Conservation (phyloP, 2,113 vertebrate species). For the Scatophagus argus region DNA sequence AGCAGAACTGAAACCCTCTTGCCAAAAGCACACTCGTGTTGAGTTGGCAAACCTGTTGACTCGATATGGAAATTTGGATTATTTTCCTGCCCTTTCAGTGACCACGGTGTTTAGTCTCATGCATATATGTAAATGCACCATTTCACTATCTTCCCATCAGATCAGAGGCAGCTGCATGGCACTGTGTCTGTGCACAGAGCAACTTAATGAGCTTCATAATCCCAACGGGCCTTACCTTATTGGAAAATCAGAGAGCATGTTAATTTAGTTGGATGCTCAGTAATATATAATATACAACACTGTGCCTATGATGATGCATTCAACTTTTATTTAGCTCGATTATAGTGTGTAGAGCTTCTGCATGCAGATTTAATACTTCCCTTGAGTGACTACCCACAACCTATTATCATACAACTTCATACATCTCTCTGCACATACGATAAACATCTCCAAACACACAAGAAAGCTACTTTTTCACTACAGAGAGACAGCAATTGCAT, state of each 20-base stretch:
- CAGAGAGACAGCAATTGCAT: slow-evolving; percentile 10
- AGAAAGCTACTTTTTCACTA: slow-evolving; percentile 26
- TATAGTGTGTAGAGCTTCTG: slow-evolving; percentile 1
- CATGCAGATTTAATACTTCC: slow-evolving; percentile 24
- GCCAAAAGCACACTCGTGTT: neutral
- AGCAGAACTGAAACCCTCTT: neutral
- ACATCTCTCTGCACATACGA: slow-evolving; percentile 11
- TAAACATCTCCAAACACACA: slow-evolving; percentile 39
- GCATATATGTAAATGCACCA: slow-evolving; percentile 75
- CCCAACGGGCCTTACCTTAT: slow-evolving; percentile 55
- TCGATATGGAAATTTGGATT: slow-evolving; percentile 46
- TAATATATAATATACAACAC: slow-evolving; percentile 19
- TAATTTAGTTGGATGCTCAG: slow-evolving; percentile 34
- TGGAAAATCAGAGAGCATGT: slow-evolving; percentile 58
- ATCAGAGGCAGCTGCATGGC: slow-evolving; percentile 47
- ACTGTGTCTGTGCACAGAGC: slow-evolving; percentile 46
- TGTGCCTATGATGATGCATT: slow-evolving; percentile 34
- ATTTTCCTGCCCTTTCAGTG: slow-evolving; percentile 61
- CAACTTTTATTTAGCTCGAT: slow-evolving; percentile 25
- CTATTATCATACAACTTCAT: slow-evolving; percentile 30
- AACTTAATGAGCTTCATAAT: slow-evolving; percentile 67
- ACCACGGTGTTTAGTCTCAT: slow-evolving; percentile 40
- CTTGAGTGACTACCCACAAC: slow-evolving; percentile 15
- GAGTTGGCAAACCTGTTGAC: slow-evolving; percentile 26
- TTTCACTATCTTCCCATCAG: slow-evolving; percentile 62